These are phyloP conservation scores for Nomada fucata DNA, from an alignment of 2,888 invertebrate genomes.

Conservation along the genomic window DNA sequence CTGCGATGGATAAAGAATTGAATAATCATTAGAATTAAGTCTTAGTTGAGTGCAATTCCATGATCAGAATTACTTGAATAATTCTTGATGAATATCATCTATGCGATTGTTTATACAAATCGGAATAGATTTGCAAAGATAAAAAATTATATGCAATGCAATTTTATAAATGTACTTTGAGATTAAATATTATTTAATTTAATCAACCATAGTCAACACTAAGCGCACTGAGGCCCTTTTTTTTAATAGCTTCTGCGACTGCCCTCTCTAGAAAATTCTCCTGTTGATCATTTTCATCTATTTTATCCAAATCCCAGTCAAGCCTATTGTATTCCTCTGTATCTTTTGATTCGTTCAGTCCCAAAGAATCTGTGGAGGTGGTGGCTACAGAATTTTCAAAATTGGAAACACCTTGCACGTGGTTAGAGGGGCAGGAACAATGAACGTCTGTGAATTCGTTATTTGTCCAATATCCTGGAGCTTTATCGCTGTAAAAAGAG, in stretches of 20 bases:
- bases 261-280: conserved; percentile 89
- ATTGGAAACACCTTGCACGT: conserved; percentile 33
- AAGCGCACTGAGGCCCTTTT: conserved; percentile 87
- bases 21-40: conserved; percentile 29
- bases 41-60: conserved; percentile 2
- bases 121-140: conserved; percentile 49
- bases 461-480: conserved; percentile 44
- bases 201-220: conserved; percentile 81
- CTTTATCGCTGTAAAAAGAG: conserved; percentile 53
- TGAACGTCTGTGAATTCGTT: conserved; percentile 46
- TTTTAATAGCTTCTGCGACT: conserved; percentile 90
- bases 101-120: conserved; percentile 39
- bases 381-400: conserved; percentile 56
- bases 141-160: conserved; percentile 59
- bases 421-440: conserved; percentile 54
- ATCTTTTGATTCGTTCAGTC: conserved; percentile 47
- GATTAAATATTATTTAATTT: background rate
- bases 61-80: conserved; percentile 21
- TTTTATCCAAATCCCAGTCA: conserved; percentile 71
- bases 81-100: conserved; percentile 45
- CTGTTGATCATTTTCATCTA: conserved; percentile 78
- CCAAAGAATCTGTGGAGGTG: conserved; percentile 52
- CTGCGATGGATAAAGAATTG: conserved; percentile 29
- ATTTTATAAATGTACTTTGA: conserved; percentile 55
- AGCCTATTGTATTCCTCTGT: conserved; percentile 44